Percentiles rank a stretch among this genome's conserved stretches.
Evolutionary conservation across 2,888 invertebrate species (phyloP).

Genomic region (Dastarcus helophoroides): DNA sequence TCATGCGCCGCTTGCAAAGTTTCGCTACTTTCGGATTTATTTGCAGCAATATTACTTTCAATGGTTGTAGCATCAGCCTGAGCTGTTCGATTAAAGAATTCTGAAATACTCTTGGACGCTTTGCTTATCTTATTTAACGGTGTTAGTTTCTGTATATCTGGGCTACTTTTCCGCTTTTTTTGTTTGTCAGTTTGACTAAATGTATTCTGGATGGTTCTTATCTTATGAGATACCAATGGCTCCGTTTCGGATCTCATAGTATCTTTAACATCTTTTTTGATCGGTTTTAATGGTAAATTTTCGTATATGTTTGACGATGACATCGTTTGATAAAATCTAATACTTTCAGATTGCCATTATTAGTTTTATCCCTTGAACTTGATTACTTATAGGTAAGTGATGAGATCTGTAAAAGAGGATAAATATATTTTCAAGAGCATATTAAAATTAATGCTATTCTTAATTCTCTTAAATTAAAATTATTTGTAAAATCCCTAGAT

Average conservation of each 20-base stretch:
- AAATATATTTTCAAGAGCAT: no score
- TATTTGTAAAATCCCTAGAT: no score
- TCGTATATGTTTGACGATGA: conserved; percentile 29
- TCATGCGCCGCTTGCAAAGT: conserved; percentile 17
- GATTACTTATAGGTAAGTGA: no score
- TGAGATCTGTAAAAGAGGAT: no score
- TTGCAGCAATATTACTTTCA: no score
- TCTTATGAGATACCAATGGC: conserved; percentile 17
- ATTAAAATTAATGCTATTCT: no score
- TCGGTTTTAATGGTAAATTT: conserved; percentile 28
- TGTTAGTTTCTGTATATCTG: conserved; percentile 22
- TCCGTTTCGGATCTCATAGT: conserved; percentile 13
- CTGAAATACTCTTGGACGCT: conserved; percentile 25
- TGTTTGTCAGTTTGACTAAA: conserved; percentile 16
- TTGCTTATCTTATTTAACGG: conserved; percentile 24
- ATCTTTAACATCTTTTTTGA: conserved; percentile 19
- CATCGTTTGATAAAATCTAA: no score
- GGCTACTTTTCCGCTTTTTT: conserved; percentile 28
- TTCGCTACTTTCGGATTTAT: conserved; percentile 21
- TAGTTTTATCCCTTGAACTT: no score
- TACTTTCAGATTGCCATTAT: no score
- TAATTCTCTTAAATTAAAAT: no score
- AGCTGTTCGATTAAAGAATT: conserved; percentile 20
- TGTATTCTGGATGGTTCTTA: conserved; percentile 23
- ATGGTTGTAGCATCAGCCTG: no score